These are phyloP conservation scores for Xestia sexstrigata DNA, from an alignment of 2,888 invertebrate species.

Conservation along the genomic window DNA sequence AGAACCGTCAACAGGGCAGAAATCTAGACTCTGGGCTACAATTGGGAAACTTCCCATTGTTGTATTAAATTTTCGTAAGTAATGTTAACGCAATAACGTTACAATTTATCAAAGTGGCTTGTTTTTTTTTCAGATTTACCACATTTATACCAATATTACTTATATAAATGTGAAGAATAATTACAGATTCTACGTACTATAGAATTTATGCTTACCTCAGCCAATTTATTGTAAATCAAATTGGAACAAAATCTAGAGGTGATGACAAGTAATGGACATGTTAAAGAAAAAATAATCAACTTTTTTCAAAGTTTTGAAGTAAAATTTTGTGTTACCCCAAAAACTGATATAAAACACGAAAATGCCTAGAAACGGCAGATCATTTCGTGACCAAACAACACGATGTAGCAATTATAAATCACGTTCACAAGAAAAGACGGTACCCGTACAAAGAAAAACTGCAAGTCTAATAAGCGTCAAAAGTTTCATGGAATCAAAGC, in stretches of 20 bases:
- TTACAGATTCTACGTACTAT: not conserved
- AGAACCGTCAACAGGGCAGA: not conserved
- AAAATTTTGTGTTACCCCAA: not conserved
- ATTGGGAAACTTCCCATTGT: not conserved
- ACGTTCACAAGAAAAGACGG: not conserved
- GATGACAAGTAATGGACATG: conserved; percentile 8
- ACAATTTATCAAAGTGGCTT: not conserved
- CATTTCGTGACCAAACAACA: not conserved
- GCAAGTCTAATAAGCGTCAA: conserved; percentile 36
- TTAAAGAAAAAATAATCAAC: not conserved
- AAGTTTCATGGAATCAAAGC: not conserved
- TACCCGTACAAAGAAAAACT: conserved; percentile 45
- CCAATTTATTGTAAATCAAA: not conserved
- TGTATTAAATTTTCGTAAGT: not conserved
- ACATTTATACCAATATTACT: not conserved
- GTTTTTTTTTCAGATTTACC: not conserved
- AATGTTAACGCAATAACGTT: no score
- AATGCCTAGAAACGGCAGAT: conserved; percentile 43
- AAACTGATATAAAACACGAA: not conserved
- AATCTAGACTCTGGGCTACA: not conserved
- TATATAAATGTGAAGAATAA: not conserved
- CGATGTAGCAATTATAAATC: conserved; percentile 1
- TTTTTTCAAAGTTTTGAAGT: not conserved
- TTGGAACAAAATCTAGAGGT: not conserved
- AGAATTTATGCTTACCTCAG: conserved; percentile 26